A percentile compares a stretch with the other conserved stretches of the same genome.
Evolutionary conservation across 2,113 vertebrate species (phyloP).

Genomic region (Callopanchax toddi): DNA sequence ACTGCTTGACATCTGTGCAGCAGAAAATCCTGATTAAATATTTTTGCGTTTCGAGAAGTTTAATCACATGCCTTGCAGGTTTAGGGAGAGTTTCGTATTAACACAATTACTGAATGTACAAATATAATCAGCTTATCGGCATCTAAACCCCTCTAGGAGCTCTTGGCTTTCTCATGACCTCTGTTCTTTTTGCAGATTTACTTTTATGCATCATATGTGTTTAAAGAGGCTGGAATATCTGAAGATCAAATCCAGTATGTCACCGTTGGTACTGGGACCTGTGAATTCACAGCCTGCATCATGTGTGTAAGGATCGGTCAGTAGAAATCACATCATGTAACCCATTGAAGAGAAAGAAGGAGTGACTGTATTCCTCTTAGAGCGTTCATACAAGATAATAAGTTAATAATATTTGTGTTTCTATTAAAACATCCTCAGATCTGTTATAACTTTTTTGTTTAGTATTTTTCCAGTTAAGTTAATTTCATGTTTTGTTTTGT

Average conservation of each 20-base stretch:
- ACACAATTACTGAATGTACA: constrained; percentile 36
- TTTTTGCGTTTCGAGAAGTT: constrained; percentile 21
- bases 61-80: constrained; percentile 31
- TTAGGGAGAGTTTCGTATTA: constrained; percentile 44
- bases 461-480: no score
- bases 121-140: constrained; percentile 62
- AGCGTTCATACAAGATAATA: background rate
- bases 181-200: constrained; percentile 83
- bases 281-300: constrained; percentile 85
- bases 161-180: constrained; percentile 5
- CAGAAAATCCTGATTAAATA: constrained; percentile 15
- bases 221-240: constrained; percentile 85
- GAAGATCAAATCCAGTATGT: constrained; percentile 83
- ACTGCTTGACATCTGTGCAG: background rate
- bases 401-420: no score
- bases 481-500: no score
- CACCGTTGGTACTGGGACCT: constrained; percentile 86
- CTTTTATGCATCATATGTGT: constrained; percentile 87
- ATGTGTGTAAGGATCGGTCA: constrained; percentile 84
- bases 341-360: background rate
- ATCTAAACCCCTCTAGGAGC: constrained; percentile 2
- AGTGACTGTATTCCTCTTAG: no score
- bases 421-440: no score
- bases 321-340: constrained; percentile 51
- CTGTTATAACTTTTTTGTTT: no score